Conservation (phyloP, 2,113 vertebrate genomes). For the Columbina picui region DNA sequence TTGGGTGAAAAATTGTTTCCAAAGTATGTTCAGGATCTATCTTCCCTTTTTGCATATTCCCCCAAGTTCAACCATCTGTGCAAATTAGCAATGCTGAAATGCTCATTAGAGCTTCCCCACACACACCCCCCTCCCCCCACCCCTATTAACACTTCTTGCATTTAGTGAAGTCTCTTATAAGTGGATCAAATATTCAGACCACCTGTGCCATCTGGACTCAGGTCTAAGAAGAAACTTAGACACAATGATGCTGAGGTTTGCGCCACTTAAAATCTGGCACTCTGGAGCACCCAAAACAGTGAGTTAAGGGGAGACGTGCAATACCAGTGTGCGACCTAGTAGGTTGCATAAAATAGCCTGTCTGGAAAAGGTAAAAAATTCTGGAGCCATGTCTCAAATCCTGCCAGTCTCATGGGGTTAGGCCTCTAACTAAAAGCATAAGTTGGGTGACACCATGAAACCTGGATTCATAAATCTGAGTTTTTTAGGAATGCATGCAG, state of each 20-base stretch:
- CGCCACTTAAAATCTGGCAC: neutral
- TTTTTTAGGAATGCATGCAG: neutral
- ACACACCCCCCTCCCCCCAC: accelerated
- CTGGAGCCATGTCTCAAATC: neutral
- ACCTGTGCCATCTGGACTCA: neutral
- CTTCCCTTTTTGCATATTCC: slow-evolving; percentile 28
- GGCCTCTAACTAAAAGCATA: neutral
- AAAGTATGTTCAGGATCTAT: slow-evolving; percentile 24
- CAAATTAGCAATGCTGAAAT: slow-evolving; percentile 13
- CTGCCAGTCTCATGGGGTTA: neutral
- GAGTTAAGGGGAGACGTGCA: neutral
- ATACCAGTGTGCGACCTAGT: neutral
- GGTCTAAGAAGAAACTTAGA: neutral
- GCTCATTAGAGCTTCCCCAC: neutral
- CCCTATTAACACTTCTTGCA: neutral
- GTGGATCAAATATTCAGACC: neutral
- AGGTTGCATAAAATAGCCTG: neutral
- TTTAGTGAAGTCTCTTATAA: neutral
- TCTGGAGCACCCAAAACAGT: neutral
- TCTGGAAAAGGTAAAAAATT: neutral
- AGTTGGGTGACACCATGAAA: neutral
- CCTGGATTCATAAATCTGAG: neutral
- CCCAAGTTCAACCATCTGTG: slow-evolving; percentile 55
- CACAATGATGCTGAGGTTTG: neutral
- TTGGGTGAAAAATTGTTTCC: slow-evolving; percentile 31